Conservation (phyloP, 2,797 vertebrate genomes). For the Pseudochromis fuscus region DNA sequence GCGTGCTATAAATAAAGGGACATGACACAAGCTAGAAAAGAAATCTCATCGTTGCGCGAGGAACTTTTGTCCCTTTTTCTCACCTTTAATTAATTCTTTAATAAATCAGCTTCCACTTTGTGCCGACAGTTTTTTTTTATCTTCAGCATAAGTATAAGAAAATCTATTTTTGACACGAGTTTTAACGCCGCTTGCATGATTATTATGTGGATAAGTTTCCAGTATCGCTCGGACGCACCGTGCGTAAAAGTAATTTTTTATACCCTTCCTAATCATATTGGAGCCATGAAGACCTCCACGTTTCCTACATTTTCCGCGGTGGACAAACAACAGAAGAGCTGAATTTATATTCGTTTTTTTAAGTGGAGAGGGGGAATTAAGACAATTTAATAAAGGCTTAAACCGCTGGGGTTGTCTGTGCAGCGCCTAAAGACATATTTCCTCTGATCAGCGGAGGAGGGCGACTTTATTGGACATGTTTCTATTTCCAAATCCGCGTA, state of each 20-base stretch:
- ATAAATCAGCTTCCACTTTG: conserved; percentile 6
- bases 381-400: conserved; percentile 81
- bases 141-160: neutral
- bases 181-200: conserved; percentile 26
- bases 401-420: conserved; percentile 71
- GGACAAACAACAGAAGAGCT: conserved; percentile 72
- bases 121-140: neutral
- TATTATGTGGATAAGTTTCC: conserved; percentile 34
- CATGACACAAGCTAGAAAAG: conserved; percentile 28
- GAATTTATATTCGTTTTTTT: conserved; percentile 66
- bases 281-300: conserved; percentile 49
- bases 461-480: conserved; percentile 83
- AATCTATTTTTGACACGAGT: conserved; percentile 3
- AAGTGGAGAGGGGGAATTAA: conserved; percentile 74
- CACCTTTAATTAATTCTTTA: conserved; percentile 39
- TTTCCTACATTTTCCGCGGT: conserved; percentile 27
- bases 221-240: conserved; percentile 1
- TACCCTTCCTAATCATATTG: conserved; percentile 53
- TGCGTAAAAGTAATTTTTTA: conserved; percentile 21
- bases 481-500: conserved; percentile 85
- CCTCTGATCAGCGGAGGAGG: conserved; percentile 81
- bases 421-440: conserved; percentile 78
- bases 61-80: conserved; percentile 7
- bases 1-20: conserved; percentile 52
- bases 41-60: conserved; percentile 44